Evolutionary conservation across 92 coral and sea anemone species (phyloP), one percentile per base, ranked within the genome.

Genomic region (Siderastrea radians): DNA sequence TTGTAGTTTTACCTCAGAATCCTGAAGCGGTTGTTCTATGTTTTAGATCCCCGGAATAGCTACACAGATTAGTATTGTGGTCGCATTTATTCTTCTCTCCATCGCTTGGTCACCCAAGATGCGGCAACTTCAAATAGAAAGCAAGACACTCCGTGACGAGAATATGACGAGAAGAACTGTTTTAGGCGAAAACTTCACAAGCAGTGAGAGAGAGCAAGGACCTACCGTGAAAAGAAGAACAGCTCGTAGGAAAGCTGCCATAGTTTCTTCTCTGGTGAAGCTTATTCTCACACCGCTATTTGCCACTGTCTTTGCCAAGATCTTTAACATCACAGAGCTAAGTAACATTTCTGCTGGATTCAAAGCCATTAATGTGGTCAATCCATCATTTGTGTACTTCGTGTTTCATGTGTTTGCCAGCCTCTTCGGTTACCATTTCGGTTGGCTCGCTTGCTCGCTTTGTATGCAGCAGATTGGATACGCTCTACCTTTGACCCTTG

Each of bases 401-500:
- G 16, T 87, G 52, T 51, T 80, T 17, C 92, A 87, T 45, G 60
- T 91, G 16, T 75, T 91, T 60, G 66, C 91, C 50, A 84, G 91
- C 45, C 87, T 91, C 75, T 81, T 85, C 43, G 91, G 88, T 3
- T 91, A 86, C 77, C 70, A 80, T 51, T n/a, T 91, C 15, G 91
- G 91, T n/a, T 88, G 89, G 81, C 74, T 91, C 3, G 84, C 94
- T 3, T 91, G 94, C 53, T 81, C 94, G 10, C 89, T 91, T 62
- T 80, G 91, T 62, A 76, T 91, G 94, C 94, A 91, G 59, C 74
- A 58, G 71, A 77, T 91, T 67, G 94, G 81, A 3, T 91, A 73
- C 59, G 94, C 94, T 9, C 84, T 91, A 26, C 94, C 94, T 19
- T 85, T 91, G 80, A 86, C 82, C n/a, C 71, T 91, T 49, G 91